Evolutionary conservation across 1,140 invertebrate genomes (phyloP).

Genomic region (Atta colombica): DNA sequence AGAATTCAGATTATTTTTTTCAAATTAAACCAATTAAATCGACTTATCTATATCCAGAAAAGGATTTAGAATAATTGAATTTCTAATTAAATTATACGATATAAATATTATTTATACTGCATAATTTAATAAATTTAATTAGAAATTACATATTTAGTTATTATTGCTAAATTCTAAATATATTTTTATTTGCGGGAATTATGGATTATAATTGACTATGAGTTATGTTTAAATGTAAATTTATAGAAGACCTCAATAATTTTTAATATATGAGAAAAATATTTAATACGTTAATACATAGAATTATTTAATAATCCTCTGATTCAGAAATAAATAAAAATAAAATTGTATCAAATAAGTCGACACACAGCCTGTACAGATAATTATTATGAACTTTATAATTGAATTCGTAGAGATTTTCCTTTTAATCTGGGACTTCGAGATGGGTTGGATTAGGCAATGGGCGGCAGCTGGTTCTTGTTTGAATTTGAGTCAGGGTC

Average conservation of each 20-base stretch:
- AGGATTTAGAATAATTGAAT: neutral
- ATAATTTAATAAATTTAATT: neutral
- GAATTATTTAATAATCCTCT: neutral
- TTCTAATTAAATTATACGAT: too few species aligned
- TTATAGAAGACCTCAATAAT: neutral
- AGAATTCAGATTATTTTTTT: neutral
- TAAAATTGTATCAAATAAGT: neutral
- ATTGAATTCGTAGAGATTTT: constrained; percentile 22
- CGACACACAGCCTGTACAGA: neutral
- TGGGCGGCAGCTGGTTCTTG: constrained; percentile 74
- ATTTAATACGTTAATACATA: neutral
- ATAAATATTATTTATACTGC: neutral
- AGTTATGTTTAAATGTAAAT: neutral
- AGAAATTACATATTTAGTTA: neutral
- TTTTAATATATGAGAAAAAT: neutral
- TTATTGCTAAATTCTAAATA: neutral
- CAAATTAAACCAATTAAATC: constrained; percentile 2
- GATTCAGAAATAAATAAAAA: neutral
- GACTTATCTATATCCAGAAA: neutral
- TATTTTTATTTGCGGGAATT: neutral
- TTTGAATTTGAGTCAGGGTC: constrained; percentile 82
- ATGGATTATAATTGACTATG: too few species aligned
- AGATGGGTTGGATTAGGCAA: constrained; percentile 73
- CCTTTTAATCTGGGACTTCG: constrained; percentile 59
- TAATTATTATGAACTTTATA: neutral